These are phyloP conservation scores for Aphelenchoides besseyi DNA, from an alignment of 1,140 invertebrate species.

Conservation along the genomic window DNA sequence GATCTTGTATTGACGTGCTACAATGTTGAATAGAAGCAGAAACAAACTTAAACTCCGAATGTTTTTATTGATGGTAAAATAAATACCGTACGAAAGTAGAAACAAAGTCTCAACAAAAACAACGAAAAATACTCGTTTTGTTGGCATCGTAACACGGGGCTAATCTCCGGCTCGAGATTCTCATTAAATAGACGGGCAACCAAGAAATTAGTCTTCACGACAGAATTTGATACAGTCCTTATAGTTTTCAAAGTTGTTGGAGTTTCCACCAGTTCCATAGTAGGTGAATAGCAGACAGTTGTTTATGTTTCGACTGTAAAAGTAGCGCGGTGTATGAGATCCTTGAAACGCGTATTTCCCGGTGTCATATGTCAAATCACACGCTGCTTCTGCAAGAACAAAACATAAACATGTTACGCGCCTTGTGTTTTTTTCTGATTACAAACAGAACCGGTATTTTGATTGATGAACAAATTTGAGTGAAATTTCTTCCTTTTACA, in stretches of 20 bases:
- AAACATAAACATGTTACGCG: slow-evolving; percentile 8
- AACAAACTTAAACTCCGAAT: background rate
- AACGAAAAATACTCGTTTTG: slow-evolving; percentile 14
- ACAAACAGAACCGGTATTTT: slow-evolving; percentile 21
- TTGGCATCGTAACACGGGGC: background rate
- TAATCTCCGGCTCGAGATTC: no score
- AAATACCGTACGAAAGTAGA: background rate
- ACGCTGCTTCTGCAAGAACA: slow-evolving; percentile 45
- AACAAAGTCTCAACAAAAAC: background rate
- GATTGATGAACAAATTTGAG: background rate
- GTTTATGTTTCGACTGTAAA: slow-evolving; percentile 52
- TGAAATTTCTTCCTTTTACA: slow-evolving; percentile 9
- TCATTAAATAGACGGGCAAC: background rate
- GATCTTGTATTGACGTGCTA: no score
- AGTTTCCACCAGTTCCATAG: slow-evolving; percentile 57
- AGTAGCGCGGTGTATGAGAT: slow-evolving; percentile 55
- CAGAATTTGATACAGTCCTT: slow-evolving; percentile 70
- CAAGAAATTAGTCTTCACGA: slow-evolving; percentile 41
- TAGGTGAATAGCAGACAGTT: slow-evolving; percentile 61
- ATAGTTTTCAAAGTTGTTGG: slow-evolving; percentile 60
- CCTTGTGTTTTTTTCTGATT: slow-evolving; percentile 20
- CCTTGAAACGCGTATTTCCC: slow-evolving; percentile 49
- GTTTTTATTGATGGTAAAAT: background rate
- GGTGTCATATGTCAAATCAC: slow-evolving; percentile 56
- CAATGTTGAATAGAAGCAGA: background rate